These are phyloP conservation scores for Taenaris catops DNA, from an alignment of 2,888 invertebrate genomes.

Conservation along the genomic window DNA sequence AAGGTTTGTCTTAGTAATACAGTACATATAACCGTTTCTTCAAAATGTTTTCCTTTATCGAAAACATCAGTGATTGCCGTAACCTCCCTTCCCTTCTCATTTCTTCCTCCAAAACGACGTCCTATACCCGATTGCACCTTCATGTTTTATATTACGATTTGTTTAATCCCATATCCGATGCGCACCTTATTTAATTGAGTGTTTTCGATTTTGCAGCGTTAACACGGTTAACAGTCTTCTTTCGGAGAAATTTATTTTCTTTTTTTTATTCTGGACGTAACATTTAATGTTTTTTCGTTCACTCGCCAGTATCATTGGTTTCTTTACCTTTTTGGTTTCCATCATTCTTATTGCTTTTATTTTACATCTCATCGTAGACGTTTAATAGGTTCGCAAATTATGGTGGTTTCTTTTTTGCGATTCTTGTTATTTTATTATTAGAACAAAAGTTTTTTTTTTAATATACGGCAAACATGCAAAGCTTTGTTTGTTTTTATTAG, in stretches of 20 bases:
- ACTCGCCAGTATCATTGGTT: constrained; percentile 23
- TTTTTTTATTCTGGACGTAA: constrained; percentile 22
- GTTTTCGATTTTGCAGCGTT: constrained; percentile 16
- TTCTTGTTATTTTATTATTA: constrained; percentile 9
- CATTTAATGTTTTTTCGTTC: constrained; percentile 24
- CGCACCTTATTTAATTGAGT: constrained; percentile 16
- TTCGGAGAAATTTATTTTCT: constrained; percentile 16
- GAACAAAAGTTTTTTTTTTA: too few relatives aligned
- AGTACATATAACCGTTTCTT: too few relatives aligned
- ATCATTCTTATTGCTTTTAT: constrained; percentile 25
- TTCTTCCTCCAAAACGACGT: background rate
- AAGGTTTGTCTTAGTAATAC: too few relatives aligned
- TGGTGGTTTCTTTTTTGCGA: constrained; percentile 16
- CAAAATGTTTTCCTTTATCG: too few relatives aligned
- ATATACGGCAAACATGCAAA: constrained; percentile 2
- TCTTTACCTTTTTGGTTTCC: constrained; percentile 25
- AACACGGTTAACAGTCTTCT: constrained; percentile 17
- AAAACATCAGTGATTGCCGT: constrained; percentile 85
- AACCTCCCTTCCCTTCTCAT: constrained; percentile 25
- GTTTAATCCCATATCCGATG: constrained; percentile 10
- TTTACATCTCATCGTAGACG: constrained; percentile 27
- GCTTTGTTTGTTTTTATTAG: constrained; percentile 13
- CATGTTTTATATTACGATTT: constrained; percentile 1
- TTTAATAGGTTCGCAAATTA: constrained; percentile 15
- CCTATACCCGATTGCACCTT: constrained; percentile 6